Evolutionary conservation across 2,797 vertebrate genomes (phyloP), one percentile per base, ranked within the genome.

Genomic region (Sardinella longiceps): DNA sequence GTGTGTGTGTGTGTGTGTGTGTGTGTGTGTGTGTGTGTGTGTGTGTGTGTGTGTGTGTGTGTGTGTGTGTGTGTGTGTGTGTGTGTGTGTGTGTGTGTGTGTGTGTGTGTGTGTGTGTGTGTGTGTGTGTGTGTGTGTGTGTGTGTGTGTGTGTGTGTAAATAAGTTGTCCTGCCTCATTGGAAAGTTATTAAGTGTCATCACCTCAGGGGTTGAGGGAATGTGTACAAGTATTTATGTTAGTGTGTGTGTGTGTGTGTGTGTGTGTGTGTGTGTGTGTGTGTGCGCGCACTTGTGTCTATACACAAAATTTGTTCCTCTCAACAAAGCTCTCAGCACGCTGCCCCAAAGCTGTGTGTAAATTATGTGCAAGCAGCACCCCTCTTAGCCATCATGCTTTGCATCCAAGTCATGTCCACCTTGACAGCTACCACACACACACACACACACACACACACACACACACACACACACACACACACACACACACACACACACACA

Each of bases 351-450:
- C 63, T 30, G 37, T 37, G 14, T 70, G 28, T 37, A 33, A 33
- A 70, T 33, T 15, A 70, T 33, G 30, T 70, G 28, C 28, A 18
- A 12, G 3, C 63, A 33, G 28, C 18, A 14, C 63, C 63, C 14
- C 12, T 18, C 63, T 33, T 70, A 70, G 12, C 63, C 63, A 70
- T 28, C 63, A 70, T 70, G 63, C 63, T 70, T 70, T 70, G 63
- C 63, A 70, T 70, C 63, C 5, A 33, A 18, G 25, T 37, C 28
- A 37, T 28, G 60, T 12, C n/a, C 12, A 25, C 4, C 28, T 14
- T 63, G 30, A 70, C 28, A 33, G 11, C 28, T 33, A 15, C 14
- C 4, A n/a, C n/a, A n/a, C n/a, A n/a, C n/a, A n/a, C n/a, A n/a
- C n/a, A n/a, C n/a, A n/a, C n/a, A n/a, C n/a, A n/a, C n/a, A n/a